Percentiles rank a stretch among this genome's conserved stretches.
Evolutionary conservation across 2,888 invertebrate species (phyloP).

Genomic region (Rhynchonema sp.): DNA sequence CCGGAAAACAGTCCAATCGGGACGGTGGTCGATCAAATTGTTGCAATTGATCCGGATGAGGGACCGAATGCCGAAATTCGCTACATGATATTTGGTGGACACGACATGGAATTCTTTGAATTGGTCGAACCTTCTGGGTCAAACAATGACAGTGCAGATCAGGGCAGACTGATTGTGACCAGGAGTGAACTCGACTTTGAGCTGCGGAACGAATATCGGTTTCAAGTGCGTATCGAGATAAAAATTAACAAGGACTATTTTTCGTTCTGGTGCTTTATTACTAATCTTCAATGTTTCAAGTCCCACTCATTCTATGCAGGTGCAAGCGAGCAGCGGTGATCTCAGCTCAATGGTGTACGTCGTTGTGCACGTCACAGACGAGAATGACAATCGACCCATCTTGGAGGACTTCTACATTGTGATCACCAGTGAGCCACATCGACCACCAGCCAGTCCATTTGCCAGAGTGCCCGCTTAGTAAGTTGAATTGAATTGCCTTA

Average conservation of each 20-base stretch:
- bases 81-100: slow-evolving; percentile 76
- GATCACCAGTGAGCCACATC: slow-evolving; percentile 34
- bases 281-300: neutral
- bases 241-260: neutral
- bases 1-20: slow-evolving; percentile 82
- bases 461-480: neutral
- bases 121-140: neutral
- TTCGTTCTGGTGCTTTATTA: neutral
- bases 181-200: slow-evolving; percentile 81
- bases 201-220: slow-evolving; percentile 64
- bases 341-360: slow-evolving; percentile 22
- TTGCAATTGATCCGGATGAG: slow-evolving; percentile 72
- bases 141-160: slow-evolving; percentile 33
- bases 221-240: slow-evolving; percentile 35
- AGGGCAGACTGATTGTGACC: slow-evolving; percentile 60
- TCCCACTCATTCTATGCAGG: slow-evolving; percentile 16
- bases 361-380: slow-evolving; percentile 21
- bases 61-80: slow-evolving; percentile 71
- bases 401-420: slow-evolving; percentile 72
- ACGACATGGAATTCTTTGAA: slow-evolving; percentile 36
- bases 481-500: neutral
- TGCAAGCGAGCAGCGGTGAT: slow-evolving; percentile 44
- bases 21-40: slow-evolving; percentile 67
- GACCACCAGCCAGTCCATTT: neutral
- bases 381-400: slow-evolving; percentile 75